phyloP scores from a whole-genome alignment of 2,888 invertebrate species.

The Asteroscopus sphinx region DNA sequence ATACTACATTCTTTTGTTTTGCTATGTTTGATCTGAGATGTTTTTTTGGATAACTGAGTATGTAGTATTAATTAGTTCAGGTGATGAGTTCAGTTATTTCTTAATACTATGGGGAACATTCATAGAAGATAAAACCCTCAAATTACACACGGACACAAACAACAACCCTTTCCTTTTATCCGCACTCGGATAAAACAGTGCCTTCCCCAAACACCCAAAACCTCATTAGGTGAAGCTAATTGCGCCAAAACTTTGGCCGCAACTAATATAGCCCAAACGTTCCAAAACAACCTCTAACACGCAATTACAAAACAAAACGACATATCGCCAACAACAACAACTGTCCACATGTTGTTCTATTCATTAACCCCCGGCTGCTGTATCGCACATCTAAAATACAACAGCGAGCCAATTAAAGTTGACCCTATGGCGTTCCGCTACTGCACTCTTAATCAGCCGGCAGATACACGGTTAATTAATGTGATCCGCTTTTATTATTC shows the following conservation, averaged over 20 bases:
- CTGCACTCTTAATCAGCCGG: slow-evolving; percentile 87
- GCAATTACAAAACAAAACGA: slow-evolving; percentile 80
- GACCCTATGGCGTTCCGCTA: slow-evolving; percentile 82
- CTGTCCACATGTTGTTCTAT: slow-evolving; percentile 85
- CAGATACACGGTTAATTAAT: slow-evolving; percentile 87
- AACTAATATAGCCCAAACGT: slow-evolving; percentile 58
- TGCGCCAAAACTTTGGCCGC: slow-evolving; percentile 55
- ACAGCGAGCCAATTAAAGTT: slow-evolving; percentile 85
- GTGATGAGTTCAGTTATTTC: no score
- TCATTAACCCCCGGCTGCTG: slow-evolving; percentile 78
- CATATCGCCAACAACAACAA: slow-evolving; percentile 77
- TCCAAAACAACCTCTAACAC: slow-evolving; percentile 65
- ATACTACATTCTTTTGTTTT: no score
- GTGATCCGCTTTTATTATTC: slow-evolving; percentile 84
- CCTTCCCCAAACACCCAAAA: slow-evolving; percentile 31
- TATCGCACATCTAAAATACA: slow-evolving; percentile 87
- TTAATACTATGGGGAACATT: no score
- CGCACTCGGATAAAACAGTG: slow-evolving; percentile 32
- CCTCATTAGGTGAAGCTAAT: slow-evolving; percentile 56
- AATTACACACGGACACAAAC: slow-evolving; percentile 16
- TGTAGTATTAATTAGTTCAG: no score
- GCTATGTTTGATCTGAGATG: no score
- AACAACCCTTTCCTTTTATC: slow-evolving; percentile 42
- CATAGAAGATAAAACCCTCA: no score
- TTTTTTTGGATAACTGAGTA: no score